Evolutionary conservation across 2,113 vertebrate species (phyloP).

Genomic region (Pongo pygmaeus): DNA sequence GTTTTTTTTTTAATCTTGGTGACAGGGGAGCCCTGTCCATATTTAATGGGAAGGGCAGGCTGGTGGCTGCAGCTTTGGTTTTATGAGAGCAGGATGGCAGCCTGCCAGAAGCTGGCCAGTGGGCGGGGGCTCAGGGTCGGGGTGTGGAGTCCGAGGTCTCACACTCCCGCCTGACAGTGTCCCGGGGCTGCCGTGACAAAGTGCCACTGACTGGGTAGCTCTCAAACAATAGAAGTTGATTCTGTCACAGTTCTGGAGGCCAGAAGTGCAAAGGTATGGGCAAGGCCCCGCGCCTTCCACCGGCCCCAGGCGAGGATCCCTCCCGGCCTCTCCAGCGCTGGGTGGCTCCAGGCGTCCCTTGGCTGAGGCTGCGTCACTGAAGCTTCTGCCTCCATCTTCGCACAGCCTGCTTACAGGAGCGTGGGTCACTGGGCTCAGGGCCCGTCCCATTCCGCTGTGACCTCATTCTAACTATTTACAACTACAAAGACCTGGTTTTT

Average conservation of each 20-base stretch:
- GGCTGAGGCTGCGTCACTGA: background rate
- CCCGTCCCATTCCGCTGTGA: fast-evolving
- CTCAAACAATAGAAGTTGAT: background rate
- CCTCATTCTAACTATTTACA: background rate
- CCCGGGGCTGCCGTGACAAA: background rate
- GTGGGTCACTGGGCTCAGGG: fast-evolving
- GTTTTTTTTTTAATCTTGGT: background rate
- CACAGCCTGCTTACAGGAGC: fast-evolving
- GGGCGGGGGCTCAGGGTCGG: background rate
- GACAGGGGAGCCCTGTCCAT: background rate
- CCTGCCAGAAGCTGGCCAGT: background rate
- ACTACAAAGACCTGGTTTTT: background rate
- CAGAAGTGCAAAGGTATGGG: background rate
- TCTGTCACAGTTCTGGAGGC: background rate
- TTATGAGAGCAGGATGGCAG: fast-evolving
- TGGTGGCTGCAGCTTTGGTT: background rate
- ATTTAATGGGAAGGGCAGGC: fast-evolving
- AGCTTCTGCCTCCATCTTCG: background rate
- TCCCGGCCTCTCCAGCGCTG: too few species aligned
- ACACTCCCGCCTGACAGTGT: background rate
- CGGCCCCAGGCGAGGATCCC: too few species aligned
- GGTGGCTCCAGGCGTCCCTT: background rate
- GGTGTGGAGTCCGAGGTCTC: background rate
- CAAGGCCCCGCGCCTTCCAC: fast-evolving
- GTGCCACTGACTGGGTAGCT: background rate